These are phyloP conservation scores for Cecidostiba fungosa DNA, from an alignment of 2,888 invertebrate species.

Conservation along the genomic window DNA sequence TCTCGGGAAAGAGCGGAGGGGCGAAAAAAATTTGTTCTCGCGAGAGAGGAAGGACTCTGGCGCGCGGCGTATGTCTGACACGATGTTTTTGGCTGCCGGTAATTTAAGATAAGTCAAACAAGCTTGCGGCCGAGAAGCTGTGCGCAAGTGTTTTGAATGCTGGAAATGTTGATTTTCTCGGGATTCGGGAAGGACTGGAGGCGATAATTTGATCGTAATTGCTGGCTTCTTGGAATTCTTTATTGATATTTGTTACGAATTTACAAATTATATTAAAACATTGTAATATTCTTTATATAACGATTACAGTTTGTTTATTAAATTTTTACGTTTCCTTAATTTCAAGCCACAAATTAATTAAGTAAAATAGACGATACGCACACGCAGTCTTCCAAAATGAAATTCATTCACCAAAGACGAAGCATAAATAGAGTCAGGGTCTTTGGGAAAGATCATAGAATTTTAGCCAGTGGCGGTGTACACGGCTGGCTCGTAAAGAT, in stretches of 20 bases:
- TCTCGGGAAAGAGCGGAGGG: not conserved
- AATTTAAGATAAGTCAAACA: conserved; percentile 61
- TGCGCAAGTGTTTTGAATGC: conserved; percentile 21
- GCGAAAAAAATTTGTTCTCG: conserved; percentile 42
- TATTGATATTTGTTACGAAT: too few species aligned
- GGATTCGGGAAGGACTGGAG: not conserved
- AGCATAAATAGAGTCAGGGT: conserved; percentile 21
- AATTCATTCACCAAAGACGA: conserved; percentile 6
- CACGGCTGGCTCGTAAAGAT: conserved; percentile 18
- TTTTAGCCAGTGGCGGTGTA: not conserved
- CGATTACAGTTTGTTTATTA: not conserved
- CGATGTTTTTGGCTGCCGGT: conserved; percentile 39
- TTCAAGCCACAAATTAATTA: not conserved
- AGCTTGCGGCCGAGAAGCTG: not conserved
- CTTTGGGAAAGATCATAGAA: conserved; percentile 32
- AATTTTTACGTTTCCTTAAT: not conserved
- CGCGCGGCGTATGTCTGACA: not conserved
- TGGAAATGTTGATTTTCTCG: conserved; percentile 7
- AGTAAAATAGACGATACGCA: not conserved
- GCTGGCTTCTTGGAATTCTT: not conserved
- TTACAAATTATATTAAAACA: too few species aligned
- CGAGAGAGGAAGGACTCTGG: conserved; percentile 1
- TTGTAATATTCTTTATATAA: not conserved
- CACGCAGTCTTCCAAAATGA: not conserved
- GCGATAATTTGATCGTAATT: conserved; percentile 36